Conservation (phyloP, 2,113 vertebrate genomes). For the Halcyon senegalensis region DNA sequence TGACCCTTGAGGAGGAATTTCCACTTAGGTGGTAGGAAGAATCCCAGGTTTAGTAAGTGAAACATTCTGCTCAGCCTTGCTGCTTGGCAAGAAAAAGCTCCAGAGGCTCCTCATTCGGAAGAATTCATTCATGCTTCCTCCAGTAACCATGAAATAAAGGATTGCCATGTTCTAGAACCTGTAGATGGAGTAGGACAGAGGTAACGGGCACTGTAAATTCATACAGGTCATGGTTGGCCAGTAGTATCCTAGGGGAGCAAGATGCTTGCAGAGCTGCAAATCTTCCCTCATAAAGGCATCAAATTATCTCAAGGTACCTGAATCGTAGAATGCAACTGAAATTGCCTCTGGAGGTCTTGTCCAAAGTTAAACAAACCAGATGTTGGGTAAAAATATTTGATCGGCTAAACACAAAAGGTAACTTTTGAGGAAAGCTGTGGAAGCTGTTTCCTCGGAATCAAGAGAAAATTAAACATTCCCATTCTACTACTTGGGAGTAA, state of each 20-base stretch:
- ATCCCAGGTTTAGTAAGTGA: neutral
- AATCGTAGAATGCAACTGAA: neutral
- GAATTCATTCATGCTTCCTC: neutral
- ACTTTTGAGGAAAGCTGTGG: neutral
- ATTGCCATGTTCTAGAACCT: neutral
- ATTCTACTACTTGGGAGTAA: neutral
- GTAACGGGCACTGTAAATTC: neutral
- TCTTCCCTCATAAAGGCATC: neutral
- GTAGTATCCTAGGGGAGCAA: neutral
- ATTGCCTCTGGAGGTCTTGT: neutral
- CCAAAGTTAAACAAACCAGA: neutral
- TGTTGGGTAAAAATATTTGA: neutral
- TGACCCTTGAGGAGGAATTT: neutral
- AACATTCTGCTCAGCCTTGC: neutral
- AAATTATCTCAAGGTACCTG: neutral
- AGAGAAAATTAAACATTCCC: neutral
- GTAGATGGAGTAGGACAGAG: neutral
- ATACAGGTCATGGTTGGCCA: neutral
- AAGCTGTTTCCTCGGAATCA: neutral
- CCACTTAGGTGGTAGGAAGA: neutral
- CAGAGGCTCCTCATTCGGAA: neutral
- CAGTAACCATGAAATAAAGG: neutral
- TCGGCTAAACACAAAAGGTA: neutral
- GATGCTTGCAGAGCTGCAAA: neutral
- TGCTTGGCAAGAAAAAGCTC: neutral